Evolutionary conservation across 2,113 vertebrate species (phyloP).

Genomic region (Delphinus delphis): DNA sequence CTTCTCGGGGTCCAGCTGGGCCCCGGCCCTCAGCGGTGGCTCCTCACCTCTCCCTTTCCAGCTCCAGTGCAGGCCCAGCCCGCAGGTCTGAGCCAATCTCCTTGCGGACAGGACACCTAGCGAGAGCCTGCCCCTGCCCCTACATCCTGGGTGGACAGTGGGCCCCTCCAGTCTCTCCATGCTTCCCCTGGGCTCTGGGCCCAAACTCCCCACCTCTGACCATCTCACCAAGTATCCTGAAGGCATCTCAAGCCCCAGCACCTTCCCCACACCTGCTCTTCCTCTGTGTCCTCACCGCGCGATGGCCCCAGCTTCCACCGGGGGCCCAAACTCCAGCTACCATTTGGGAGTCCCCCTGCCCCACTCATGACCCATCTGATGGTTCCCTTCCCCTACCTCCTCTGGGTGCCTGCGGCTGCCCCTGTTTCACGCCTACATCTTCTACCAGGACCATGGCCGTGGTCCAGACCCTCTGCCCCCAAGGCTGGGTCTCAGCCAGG

Average conservation of each 20-base stretch:
- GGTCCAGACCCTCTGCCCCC: too few relatives aligned
- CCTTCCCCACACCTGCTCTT: neutral
- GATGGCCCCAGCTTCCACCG: neutral
- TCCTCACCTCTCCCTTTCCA: neutral
- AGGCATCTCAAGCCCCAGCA: neutral
- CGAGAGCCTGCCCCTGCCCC: neutral
- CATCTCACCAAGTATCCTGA: too few relatives aligned
- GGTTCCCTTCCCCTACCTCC: neutral
- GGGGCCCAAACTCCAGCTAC: neutral
- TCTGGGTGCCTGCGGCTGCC: neutral
- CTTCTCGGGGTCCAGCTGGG: neutral
- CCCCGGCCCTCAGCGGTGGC: neutral
- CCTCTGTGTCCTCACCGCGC: neutral
- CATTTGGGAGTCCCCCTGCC: neutral
- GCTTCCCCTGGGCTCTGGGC: neutral
- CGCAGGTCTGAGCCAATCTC: neutral
- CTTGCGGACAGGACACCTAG: neutral
- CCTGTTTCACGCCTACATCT: rapidly evolving
- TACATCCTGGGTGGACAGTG: too few relatives aligned
- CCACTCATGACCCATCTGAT: too few relatives aligned
- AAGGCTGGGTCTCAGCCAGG: neutral
- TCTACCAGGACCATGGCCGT: neutral
- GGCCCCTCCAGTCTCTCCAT: neutral
- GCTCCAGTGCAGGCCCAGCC: too few relatives aligned
- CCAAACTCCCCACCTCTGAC: neutral